Evolutionary conservation across 1,140 invertebrate species (phyloP).

Genomic region (Papilio glaucus): DNA sequence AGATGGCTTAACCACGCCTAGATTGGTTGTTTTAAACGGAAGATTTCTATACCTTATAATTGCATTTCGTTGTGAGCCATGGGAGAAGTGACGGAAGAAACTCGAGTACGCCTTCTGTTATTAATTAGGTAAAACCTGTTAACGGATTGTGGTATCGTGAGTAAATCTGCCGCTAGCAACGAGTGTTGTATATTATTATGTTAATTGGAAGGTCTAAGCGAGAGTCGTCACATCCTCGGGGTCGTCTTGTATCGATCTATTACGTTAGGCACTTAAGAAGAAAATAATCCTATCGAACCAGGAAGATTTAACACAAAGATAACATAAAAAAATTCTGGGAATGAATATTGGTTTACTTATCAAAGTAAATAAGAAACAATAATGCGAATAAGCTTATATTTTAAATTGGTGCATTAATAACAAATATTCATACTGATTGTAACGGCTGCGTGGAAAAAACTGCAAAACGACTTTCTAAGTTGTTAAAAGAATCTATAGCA

Average conservation of each 20-base stretch:
- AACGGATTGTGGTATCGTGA: neutral
- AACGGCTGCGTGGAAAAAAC: no score
- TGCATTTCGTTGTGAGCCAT: neutral
- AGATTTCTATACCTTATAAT: neutral
- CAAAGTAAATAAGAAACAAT: no score
- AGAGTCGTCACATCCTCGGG: neutral
- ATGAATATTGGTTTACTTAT: no score
- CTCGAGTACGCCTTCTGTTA: neutral
- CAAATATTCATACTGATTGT: no score
- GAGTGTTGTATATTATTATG: neutral
- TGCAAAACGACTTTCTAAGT: no score
- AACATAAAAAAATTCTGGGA: no score
- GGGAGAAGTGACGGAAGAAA: slow-evolving; percentile 4
- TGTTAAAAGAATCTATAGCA: no score
- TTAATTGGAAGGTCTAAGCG: slow-evolving; percentile 11
- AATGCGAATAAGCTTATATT: no score
- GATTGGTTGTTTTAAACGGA: neutral
- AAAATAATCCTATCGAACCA: slow-evolving; percentile 3
- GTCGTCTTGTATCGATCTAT: neutral
- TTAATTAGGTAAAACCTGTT: slow-evolving; percentile 16
- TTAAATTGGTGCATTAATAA: no score
- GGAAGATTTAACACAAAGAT: no score
- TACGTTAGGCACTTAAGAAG: slow-evolving; percentile 4
- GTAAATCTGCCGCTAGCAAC: neutral
- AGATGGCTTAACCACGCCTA: neutral